These are phyloP conservation scores for Tolmerus cingulatus DNA, from an alignment of 2,888 invertebrate genomes.

Conservation along the genomic window DNA sequence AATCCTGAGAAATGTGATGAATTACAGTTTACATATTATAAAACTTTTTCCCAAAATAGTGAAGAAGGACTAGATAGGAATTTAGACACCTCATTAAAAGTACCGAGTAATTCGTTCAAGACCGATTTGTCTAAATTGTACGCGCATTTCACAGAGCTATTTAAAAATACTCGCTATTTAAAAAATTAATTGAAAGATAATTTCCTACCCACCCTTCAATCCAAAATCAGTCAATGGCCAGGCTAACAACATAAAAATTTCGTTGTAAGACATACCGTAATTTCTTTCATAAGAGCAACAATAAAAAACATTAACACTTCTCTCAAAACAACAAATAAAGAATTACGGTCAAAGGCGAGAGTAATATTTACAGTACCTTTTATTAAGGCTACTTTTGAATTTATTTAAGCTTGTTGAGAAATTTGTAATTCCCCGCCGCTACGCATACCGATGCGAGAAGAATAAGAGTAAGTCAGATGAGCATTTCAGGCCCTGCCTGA, in stretches of 20 bases:
- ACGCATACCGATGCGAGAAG: too few species aligned
- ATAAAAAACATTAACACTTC: background rate
- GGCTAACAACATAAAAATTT: too few species aligned
- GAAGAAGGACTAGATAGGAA: background rate
- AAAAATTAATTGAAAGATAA: background rate
- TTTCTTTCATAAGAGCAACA: background rate
- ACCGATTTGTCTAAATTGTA: background rate
- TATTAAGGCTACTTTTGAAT: background rate
- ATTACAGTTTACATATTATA: background rate
- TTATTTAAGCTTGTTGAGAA: too few species aligned
- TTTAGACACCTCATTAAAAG: background rate
- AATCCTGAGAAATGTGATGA: background rate
- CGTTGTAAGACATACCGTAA: background rate
- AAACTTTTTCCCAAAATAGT: background rate
- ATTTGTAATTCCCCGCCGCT: too few species aligned
- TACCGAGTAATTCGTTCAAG: background rate
- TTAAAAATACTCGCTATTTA: background rate
- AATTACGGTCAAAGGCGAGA: background rate
- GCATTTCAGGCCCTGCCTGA: too few species aligned
- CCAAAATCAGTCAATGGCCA: too few species aligned
- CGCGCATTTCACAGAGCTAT: background rate
- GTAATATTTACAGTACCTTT: background rate
- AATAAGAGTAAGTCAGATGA: too few species aligned
- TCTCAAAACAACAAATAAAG: background rate
- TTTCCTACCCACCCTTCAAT: background rate